Base-by-base conservation (phyloP, 2,797 vertebrate genomes). In the Hozukius guyotensis region DNA sequence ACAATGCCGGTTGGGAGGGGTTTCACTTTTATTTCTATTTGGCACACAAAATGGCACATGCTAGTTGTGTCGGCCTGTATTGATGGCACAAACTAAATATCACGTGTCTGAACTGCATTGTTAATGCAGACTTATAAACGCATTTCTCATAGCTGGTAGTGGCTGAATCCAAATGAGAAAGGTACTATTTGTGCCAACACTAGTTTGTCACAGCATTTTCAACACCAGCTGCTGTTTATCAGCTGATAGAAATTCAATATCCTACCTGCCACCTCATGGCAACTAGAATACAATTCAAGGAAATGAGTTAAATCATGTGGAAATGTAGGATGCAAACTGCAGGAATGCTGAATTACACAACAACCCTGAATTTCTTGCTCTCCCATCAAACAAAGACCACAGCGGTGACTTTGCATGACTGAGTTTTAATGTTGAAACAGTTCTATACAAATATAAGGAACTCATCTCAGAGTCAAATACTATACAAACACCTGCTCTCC, bases 401-500 rank as follows among this genome's bases (percentile, higher is more conserved):
- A 72, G 8, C 20, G 1, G 11, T 32, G 38, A 77, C 36, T 85
- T 77, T 66, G 75, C 76, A 87, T 84, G 83, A 83, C 31, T 56
- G 24, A 38, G 1, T 83, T 92, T 93, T 92, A 87, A 86, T 92
- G 76, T 90, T 81, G 49, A 82, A 90, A 92, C 81, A 72, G 11
- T 70, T 90, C 61, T 62, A 61, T 93, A 93, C 91, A 93, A 92
- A 94, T 81, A 89, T 88, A 90, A 83, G 82, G 72, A 85, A 84
- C 74, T 75, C 31, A 29, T 78, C 46, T 85, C 59, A 77, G 74
- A 80, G 53, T 84, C 74, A 81, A 61, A 73, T 71, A 71, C 70
- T 68, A 66, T 77, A 83, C 66, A 74, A 88, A 85, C 12, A 64
- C 3, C 60, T 49, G n/a, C 31, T 63, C 34, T 52, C 14, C 56